Base-by-base conservation (phyloP, 2,888 invertebrate genomes). In the Agrotis ipsilon region DNA sequence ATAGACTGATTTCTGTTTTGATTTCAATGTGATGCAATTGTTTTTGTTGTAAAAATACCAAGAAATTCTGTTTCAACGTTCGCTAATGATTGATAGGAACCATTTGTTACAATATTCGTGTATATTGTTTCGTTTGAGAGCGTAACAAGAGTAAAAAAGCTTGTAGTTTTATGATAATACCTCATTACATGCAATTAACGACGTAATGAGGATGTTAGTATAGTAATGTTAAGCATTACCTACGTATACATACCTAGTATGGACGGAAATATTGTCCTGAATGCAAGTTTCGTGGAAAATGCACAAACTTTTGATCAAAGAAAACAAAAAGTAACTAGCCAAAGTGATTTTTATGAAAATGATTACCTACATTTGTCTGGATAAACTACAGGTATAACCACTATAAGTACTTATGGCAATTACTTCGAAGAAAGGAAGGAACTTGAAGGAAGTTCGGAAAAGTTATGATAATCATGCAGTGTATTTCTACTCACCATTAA, bases 401-500 rank as follows among this genome's bases (percentile, higher is more conserved):
- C 27, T 27, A 19, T 6, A 9, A 7, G 11, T 6, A 4, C 27
- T 27, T 27, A 24, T 1, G 21, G n/a, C 43, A 45, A 16, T 13
- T 11, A 39, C n/a, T 64, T 19, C 18, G 9, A 5, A 45, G 14
- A 18, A 63, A 2, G 6, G 18, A 18, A 27, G 27, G 24, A 14
- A 43, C 24, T 3, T 6, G 5, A 19, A 27, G 3, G 21, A n/a
- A 39, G 3, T 18, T 27, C 27, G 39, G 11, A 39, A 39, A 39
- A 11, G 39, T 39, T 39, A 39, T 39, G 39, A 39, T 39, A 39
- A 39, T n/a, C n/a, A 19, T 19, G 16, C 19, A 18, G 9, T 14
- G 32, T 62, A 24, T 43, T 21, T 54, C 13, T 19, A 90, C 96
- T 96, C 89, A 97, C 97, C 96, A 98, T 97, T 78, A 98, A 95